phyloP scores from a whole-genome alignment of 2,113 vertebrate species.

The Ranitomeya imitator region DNA sequence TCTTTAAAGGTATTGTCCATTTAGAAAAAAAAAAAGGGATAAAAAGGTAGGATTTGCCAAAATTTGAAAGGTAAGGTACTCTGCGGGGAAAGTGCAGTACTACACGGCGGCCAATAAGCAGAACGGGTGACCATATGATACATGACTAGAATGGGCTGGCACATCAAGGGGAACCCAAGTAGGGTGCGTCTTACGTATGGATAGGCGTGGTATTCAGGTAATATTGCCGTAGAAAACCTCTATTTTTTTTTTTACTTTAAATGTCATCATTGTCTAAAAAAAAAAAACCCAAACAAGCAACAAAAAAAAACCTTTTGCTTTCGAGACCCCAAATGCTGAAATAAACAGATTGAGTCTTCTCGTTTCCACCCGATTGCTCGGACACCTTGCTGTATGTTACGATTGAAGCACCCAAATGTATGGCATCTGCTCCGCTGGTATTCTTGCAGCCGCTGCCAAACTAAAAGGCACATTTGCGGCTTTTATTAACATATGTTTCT shows the following conservation, averaged over 20 bases:
- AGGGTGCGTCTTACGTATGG: too few species aligned
- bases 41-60: too few species aligned
- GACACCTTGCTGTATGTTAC: conserved; percentile 13
- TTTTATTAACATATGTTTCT: conserved; percentile 58
- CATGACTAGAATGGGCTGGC: too few species aligned
- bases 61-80: too few species aligned
- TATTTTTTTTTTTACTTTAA: not conserved
- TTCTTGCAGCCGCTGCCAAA: conserved; percentile 26
- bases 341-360: not conserved
- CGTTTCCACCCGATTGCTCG: not conserved
- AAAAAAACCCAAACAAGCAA: not conserved
- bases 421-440: conserved; percentile 32
- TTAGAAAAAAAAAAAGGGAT: too few species aligned
- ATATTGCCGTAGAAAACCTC: too few species aligned
- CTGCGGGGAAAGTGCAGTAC: too few species aligned
- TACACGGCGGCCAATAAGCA: too few species aligned
- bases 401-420: not conserved
- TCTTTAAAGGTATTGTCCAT: too few species aligned
- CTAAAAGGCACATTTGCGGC: conserved; percentile 22
- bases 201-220: too few species aligned
- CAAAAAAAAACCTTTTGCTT: not conserved
- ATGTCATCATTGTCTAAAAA: not conserved
- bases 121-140: too few species aligned
- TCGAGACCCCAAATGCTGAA: not conserved
- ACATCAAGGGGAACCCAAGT: too few species aligned